A percentile compares a stretch with the other conserved stretches of the same genome.
These are phyloP conservation scores for Prosopocoilus inquinatus DNA, from an alignment of 2,888 invertebrate genomes.

Conservation along the genomic window DNA sequence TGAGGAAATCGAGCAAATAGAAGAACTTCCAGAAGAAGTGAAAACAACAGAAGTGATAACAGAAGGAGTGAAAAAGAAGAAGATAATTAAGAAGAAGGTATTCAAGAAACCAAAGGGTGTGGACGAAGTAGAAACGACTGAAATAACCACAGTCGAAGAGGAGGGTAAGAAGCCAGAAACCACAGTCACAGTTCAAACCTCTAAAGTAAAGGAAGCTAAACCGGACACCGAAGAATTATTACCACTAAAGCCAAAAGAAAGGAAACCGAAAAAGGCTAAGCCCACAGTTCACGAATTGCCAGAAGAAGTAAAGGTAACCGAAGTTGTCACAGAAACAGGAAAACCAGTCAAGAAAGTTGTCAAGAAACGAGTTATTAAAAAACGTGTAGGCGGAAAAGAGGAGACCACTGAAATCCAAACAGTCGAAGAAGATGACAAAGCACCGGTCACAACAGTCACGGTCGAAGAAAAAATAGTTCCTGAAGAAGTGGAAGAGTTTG, in stretches of 20 bases:
- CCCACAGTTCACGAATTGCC: conserved; percentile 20
- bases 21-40: conserved; percentile 37
- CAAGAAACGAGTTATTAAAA: conserved; percentile 49
- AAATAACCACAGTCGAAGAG: conserved; percentile 50
- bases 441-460: conserved; percentile 45
- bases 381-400: conserved; percentile 46
- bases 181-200: conserved; percentile 41
- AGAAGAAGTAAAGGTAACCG: conserved; percentile 31
- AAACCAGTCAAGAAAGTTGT: conserved; percentile 44
- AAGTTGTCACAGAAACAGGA: conserved; percentile 43
- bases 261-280: conserved; percentile 28
- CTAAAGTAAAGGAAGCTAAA: conserved; percentile 30
- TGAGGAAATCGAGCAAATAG: conserved; percentile 34
- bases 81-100: conserved; percentile 41
- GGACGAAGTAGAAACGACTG: conserved; percentile 50
- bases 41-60: conserved; percentile 39
- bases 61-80: conserved; percentile 45
- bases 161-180: conserved; percentile 45
- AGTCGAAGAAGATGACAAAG: conserved; percentile 46
- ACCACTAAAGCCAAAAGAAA: conserved; percentile 26
- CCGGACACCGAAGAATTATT: conserved; percentile 25
- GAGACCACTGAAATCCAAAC: conserved; percentile 52
- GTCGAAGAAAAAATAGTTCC: conserved; percentile 31
- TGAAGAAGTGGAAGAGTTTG: conserved; percentile 30
- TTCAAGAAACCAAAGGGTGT: conserved; percentile 42